phyloP scores from a whole-genome alignment of 64 coral and sea anemone species.

The Acropora yongei region DNA sequence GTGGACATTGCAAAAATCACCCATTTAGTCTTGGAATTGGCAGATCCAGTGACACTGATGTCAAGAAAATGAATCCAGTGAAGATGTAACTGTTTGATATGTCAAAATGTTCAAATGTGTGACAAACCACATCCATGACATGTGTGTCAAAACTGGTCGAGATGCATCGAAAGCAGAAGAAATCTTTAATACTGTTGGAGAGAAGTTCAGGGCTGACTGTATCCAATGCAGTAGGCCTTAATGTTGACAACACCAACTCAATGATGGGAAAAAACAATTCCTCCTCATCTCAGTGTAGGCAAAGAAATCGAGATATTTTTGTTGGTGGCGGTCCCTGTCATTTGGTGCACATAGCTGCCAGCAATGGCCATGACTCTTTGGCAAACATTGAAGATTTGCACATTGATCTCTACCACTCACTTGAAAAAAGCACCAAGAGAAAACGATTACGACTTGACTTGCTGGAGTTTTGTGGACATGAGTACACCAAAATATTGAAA shows the following conservation, averaged over 20 bases:
- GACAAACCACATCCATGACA: neutral
- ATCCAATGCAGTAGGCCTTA: conserved; percentile 52
- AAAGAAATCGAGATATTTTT: conserved; percentile 50
- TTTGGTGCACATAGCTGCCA: conserved; percentile 28
- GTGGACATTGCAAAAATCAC: conserved; percentile 34
- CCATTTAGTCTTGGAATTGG: conserved; percentile 53
- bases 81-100: conserved; percentile 41
- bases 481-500: too few relatives aligned
- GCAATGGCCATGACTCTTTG: conserved; percentile 42
- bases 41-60: conserved; percentile 46
- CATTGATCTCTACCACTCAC: too few relatives aligned
- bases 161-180: conserved; percentile 31
- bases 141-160: conserved; percentile 31
- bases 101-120: too few relatives aligned
- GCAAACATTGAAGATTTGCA: conserved; percentile 37
- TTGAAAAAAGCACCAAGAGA: too few relatives aligned
- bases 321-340: conserved; percentile 21
- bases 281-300: conserved; percentile 36
- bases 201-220: conserved; percentile 4
- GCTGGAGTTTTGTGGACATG: too few relatives aligned
- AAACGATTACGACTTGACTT: too few relatives aligned
- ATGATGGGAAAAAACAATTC: conserved; percentile 40
- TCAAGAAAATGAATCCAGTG: conserved; percentile 39
- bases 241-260: conserved; percentile 61
- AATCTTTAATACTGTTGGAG: conserved; percentile 15